Percentiles rank a stretch among this genome's conserved stretches.
These are phyloP conservation scores for Halcyon badia DNA, from an alignment of 2,797 vertebrate genomes.

Conservation along the genomic window DNA sequence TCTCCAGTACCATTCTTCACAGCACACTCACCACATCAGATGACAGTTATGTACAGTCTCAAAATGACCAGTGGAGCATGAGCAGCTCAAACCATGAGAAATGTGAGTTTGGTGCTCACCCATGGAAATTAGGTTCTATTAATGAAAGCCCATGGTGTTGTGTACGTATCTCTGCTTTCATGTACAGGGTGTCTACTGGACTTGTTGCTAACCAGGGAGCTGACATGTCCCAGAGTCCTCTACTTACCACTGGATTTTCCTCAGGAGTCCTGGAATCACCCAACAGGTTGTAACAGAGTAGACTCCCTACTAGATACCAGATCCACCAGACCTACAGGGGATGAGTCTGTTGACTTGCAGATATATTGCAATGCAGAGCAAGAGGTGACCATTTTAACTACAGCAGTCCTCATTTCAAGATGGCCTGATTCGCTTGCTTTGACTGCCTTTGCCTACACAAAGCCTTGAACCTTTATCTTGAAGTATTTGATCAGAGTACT, in stretches of 20 bases:
- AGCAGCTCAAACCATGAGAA: neutral
- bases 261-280: neutral
- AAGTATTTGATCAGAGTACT: neutral
- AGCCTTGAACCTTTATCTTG: neutral
- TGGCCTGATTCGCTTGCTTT: neutral
- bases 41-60: neutral
- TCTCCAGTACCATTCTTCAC: neutral
- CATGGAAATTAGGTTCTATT: neutral
- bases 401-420: neutral
- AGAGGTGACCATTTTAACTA: neutral
- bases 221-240: neutral
- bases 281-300: neutral
- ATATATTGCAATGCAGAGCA: neutral
- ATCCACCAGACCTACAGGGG: neutral
- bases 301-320: neutral
- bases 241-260: neutral
- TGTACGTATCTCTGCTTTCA: neutral
- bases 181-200: neutral
- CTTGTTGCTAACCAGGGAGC: neutral
- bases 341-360: neutral
- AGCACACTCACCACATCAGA: neutral
- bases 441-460: neutral
- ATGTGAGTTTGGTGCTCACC: neutral
- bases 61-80: neutral
- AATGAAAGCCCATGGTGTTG: neutral